phyloP scores from a whole-genome alignment of 2,888 invertebrate species.

The Cantharis rufa region DNA sequence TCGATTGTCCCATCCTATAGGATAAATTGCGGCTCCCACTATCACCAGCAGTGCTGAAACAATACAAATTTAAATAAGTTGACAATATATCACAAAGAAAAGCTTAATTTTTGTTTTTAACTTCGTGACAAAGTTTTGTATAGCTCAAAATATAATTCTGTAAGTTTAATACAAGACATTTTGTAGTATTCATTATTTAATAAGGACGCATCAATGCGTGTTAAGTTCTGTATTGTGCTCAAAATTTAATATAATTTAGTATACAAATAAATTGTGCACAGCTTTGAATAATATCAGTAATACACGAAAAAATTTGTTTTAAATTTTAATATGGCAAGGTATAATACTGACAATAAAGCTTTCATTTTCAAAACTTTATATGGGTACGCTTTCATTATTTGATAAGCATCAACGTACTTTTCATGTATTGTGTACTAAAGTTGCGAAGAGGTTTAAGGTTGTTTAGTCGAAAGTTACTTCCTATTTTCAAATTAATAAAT shows the following conservation, averaged over 20 bases:
- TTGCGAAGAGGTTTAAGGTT: background rate
- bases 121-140: background rate
- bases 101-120: background rate
- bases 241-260: background rate
- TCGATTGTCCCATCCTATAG: conserved; percentile 67
- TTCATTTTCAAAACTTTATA: background rate
- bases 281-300: background rate
- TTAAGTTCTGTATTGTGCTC: background rate
- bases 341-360: background rate
- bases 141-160: background rate
- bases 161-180: background rate
- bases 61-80: background rate
- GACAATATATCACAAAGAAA: background rate
- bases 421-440: background rate
- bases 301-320: background rate
- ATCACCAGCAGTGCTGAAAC: conserved; percentile 62
- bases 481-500: background rate
- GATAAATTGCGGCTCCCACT: conserved; percentile 63
- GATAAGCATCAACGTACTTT: background rate
- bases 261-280: background rate
- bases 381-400: background rate
- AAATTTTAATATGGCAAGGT: background rate
- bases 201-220: background rate
- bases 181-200: background rate
- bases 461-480: background rate